A percentile compares a stretch with the other conserved stretches of the same genome.
Evolutionary conservation across 2,113 vertebrate genomes (phyloP).

Genomic region (Notechis scutatus): DNA sequence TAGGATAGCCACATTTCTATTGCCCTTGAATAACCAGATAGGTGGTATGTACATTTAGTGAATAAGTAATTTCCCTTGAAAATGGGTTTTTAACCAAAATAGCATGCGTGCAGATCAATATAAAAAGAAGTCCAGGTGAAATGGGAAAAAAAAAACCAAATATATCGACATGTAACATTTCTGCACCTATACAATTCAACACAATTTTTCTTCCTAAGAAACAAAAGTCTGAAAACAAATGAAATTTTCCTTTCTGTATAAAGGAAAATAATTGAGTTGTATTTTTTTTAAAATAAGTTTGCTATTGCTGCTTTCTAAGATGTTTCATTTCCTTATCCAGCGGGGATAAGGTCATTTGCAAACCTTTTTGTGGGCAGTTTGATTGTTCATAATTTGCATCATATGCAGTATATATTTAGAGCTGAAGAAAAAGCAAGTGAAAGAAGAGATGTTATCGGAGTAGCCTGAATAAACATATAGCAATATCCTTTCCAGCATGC

Average conservation of each 20-base stretch:
- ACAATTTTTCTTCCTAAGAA: neutral
- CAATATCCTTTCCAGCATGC: neutral
- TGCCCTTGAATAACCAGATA: too few species aligned
- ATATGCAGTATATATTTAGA: neutral
- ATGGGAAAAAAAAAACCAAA: too few species aligned
- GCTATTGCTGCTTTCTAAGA: neutral
- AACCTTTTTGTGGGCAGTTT: neutral
- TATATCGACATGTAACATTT: neutral
- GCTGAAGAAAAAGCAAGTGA: neutral
- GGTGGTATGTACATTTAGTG: too few species aligned
- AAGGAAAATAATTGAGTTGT: neutral
- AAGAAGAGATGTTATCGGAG: neutral
- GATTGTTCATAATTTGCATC: neutral
- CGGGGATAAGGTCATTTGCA: neutral
- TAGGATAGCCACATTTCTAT: neutral
- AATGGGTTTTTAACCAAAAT: neutral
- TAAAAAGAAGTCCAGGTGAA: neutral
- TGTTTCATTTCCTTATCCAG: neutral
- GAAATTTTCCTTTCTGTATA: neutral
- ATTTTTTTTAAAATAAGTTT: neutral
- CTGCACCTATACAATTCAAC: neutral
- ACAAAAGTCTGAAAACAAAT: neutral
- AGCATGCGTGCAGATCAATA: neutral
- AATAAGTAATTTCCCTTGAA: neutral
- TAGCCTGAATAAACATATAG: neutral